Conservation (phyloP, 2,797 vertebrate species). For the Enteromius anoplus region DNA sequence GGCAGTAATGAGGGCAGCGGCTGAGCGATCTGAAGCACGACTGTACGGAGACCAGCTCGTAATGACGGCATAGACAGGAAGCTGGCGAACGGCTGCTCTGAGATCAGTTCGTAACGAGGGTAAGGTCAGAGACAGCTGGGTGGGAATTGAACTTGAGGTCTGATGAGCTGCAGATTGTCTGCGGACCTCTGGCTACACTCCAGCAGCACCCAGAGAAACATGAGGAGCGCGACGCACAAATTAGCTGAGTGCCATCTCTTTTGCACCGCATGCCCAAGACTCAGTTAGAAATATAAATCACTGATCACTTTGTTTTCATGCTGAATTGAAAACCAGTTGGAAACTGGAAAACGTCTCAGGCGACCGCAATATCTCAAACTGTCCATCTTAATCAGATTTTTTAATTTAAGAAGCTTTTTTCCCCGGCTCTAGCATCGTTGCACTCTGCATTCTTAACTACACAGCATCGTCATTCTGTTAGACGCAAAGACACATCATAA, state of each 20-base stretch:
- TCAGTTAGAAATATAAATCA: neutral
- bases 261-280: conserved; percentile 32
- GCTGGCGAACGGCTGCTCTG: conserved; percentile 14
- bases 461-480: neutral
- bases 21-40: neutral
- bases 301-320: neutral
- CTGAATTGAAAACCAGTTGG: neutral
- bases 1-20: conserved; percentile 42
- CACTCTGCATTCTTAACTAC: neutral
- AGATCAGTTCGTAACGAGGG: conserved; percentile 43
- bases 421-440: too few relatives aligned
- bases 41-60: conserved; percentile 13
- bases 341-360: neutral
- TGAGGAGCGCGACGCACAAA: conserved; percentile 45
- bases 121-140: neutral
- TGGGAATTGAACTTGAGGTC: conserved; percentile 32
- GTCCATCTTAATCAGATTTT: neutral
- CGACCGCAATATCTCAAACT: neutral
- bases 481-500: conserved; percentile 39
- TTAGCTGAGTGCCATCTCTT: conserved; percentile 41
- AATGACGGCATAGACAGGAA: neutral
- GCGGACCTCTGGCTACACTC: conserved; percentile 47
- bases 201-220: conserved; percentile 49
- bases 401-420: neutral
- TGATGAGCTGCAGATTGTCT: conserved; percentile 28